These are phyloP conservation scores for Drosophila triauraria DNA, from an alignment of 1,140 invertebrate genomes.

Conservation along the genomic window DNA sequence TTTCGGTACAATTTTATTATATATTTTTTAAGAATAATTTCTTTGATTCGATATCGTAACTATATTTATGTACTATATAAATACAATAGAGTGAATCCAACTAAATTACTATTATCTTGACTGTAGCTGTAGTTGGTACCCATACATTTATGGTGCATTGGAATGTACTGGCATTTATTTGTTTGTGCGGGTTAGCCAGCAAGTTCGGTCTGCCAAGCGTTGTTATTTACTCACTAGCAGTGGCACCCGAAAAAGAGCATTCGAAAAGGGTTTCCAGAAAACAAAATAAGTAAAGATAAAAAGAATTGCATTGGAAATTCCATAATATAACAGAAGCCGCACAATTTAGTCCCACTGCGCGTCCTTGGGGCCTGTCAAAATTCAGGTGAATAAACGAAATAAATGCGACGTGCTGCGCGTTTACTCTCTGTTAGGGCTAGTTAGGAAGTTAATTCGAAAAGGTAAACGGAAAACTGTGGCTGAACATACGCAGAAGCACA, in stretches of 20 bases:
- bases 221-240: constrained; percentile 34
- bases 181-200: constrained; percentile 21
- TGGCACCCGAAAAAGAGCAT: not conserved
- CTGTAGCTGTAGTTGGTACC: not conserved
- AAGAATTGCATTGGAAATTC: constrained; percentile 25
- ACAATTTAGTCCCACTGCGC: constrained; percentile 1
- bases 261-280: constrained; percentile 1
- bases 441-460: constrained; percentile 2
- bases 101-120: not conserved
- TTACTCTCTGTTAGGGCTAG: constrained; percentile 30
- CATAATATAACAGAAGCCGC: constrained; percentile 31
- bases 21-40: no score
- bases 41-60: no score
- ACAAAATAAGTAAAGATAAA: constrained; percentile 6
- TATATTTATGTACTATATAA: no score
- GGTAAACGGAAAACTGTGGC: constrained; percentile 20
- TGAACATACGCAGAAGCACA: constrained; percentile 26
- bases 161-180: not conserved
- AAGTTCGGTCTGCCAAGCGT: constrained; percentile 28
- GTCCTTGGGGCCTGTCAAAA: not conserved
- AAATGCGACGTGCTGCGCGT: constrained; percentile 51
- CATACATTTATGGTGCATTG: constrained; percentile 1
- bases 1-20: no score
- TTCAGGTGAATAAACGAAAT: constrained; percentile 37
- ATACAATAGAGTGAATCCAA: not conserved